These are phyloP conservation scores for Aphyosemion australe DNA, from an alignment of 2,113 vertebrate species.

Conservation along the genomic window DNA sequence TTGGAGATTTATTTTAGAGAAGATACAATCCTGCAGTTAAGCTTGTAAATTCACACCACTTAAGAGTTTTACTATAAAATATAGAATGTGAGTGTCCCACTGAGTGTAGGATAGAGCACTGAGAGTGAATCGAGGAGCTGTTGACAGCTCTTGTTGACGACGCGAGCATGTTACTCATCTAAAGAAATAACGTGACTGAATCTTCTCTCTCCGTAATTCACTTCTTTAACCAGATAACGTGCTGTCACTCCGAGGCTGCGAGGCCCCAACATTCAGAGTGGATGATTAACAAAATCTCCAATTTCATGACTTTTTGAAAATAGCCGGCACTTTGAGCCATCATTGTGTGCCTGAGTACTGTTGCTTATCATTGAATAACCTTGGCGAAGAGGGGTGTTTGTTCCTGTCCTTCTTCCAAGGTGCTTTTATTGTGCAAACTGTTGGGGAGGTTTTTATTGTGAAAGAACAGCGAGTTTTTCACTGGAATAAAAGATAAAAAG, in stretches of 20 bases:
- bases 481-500: slow-evolving; percentile 62
- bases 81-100: slow-evolving; percentile 12
- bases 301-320: slow-evolving; percentile 63
- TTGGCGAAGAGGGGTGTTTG: slow-evolving; percentile 74
- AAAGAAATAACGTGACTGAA: slow-evolving; percentile 25
- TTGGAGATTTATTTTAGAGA: slow-evolving; percentile 27
- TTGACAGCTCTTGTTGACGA: slow-evolving; percentile 6
- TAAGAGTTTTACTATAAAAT: slow-evolving; percentile 7
- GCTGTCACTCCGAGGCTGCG: slow-evolving; percentile 19
- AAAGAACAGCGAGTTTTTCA: slow-evolving; percentile 61
- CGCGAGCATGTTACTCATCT: slow-evolving; percentile 18
- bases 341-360: slow-evolving; percentile 68
- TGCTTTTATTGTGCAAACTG: slow-evolving; percentile 60
- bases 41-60: not conserved
- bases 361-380: slow-evolving; percentile 78
- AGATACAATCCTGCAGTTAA: too few relatives aligned
- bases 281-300: slow-evolving; percentile 60
- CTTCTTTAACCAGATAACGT: slow-evolving; percentile 35
- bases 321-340: slow-evolving; percentile 56
- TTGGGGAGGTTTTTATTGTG: slow-evolving; percentile 60
- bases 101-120: not conserved
- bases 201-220: slow-evolving; percentile 33
- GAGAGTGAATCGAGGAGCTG: slow-evolving; percentile 29
- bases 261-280: slow-evolving; percentile 47
- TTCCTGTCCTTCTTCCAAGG: slow-evolving; percentile 72